Evolutionary conservation across 2,113 vertebrate species (phyloP).

Genomic region (Mus musculus): DNA sequence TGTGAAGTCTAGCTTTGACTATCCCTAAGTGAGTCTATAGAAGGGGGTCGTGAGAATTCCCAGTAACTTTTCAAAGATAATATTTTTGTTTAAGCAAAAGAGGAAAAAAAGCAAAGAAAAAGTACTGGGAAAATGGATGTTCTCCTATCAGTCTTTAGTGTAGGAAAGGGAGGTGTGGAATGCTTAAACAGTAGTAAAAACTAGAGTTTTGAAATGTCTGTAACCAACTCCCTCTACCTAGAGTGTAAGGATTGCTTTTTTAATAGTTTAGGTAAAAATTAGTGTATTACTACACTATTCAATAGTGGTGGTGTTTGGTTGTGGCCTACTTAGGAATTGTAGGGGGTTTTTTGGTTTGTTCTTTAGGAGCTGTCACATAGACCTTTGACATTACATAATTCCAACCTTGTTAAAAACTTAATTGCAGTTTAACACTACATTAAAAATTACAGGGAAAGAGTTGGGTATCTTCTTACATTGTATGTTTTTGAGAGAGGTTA

Average conservation of each 20-base stretch:
- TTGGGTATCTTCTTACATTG: constrained; percentile 34
- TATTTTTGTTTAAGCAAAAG: neutral
- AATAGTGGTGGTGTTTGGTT: constrained; percentile 41
- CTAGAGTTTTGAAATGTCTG: neutral
- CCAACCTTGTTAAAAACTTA: constrained; percentile 32
- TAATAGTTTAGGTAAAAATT: constrained; percentile 41
- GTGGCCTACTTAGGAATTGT: constrained; percentile 44
- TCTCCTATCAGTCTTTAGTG: neutral
- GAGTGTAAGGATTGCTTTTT: constrained; percentile 52
- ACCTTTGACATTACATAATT: constrained; percentile 7
- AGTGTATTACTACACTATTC: constrained; percentile 18
- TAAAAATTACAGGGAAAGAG: constrained; percentile 49
- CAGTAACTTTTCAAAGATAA: neutral
- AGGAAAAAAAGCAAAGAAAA: constrained; percentile 27
- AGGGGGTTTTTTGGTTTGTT: neutral
- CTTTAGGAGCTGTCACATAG: constrained; percentile 47
- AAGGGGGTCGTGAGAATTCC: constrained; percentile 25
- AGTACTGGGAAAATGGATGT: neutral
- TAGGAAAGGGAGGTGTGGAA: neutral
- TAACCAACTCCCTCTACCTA: constrained; percentile 22
- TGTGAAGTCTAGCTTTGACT: constrained; percentile 24
- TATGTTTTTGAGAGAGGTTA: constrained; percentile 31
- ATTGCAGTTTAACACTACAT: constrained; percentile 42
- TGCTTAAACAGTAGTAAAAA: neutral
- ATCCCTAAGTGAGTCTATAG: constrained; percentile 33